These are phyloP conservation scores for Smutsia temminckii DNA, from an alignment of 2,797 vertebrate genomes.

Conservation along the genomic window DNA sequence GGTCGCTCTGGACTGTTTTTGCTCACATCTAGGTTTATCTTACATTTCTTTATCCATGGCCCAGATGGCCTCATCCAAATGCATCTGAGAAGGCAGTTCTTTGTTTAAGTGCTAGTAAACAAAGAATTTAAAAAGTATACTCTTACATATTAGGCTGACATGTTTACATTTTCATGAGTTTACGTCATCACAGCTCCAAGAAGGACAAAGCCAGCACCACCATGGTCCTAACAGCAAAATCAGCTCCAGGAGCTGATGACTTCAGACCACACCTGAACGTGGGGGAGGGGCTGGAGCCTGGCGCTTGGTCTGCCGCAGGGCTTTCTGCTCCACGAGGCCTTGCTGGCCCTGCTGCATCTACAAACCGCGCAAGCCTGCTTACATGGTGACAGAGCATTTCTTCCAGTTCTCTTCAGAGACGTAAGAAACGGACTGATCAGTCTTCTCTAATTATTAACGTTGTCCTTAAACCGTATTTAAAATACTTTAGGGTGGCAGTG, in stretches of 20 bases:
- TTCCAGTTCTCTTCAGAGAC: too few species aligned
- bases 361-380: rapidly evolving
- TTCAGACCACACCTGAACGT: too few species aligned
- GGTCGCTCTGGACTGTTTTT: neutral
- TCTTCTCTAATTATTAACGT: too few species aligned
- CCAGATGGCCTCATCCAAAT: neutral
- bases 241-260: rapidly evolving
- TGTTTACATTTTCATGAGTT: neutral
- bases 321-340: too few species aligned
- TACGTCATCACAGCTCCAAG: rapidly evolving
- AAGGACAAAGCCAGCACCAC: neutral
- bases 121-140: neutral
- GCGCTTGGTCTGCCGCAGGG: too few species aligned
- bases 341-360: neutral
- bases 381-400: neutral
- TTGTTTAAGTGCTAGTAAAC: neutral
- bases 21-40: too few species aligned
- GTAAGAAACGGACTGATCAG: rapidly evolving
- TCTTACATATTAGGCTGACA: neutral
- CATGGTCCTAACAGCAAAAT: too few species aligned
- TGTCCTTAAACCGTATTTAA: rapidly evolving
- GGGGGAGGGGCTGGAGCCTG: too few species aligned
- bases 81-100: neutral
- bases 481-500: too few species aligned
- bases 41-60: neutral